phyloP scores from a whole-genome alignment of 2,888 invertebrate genomes.

The Eurois occulta region DNA sequence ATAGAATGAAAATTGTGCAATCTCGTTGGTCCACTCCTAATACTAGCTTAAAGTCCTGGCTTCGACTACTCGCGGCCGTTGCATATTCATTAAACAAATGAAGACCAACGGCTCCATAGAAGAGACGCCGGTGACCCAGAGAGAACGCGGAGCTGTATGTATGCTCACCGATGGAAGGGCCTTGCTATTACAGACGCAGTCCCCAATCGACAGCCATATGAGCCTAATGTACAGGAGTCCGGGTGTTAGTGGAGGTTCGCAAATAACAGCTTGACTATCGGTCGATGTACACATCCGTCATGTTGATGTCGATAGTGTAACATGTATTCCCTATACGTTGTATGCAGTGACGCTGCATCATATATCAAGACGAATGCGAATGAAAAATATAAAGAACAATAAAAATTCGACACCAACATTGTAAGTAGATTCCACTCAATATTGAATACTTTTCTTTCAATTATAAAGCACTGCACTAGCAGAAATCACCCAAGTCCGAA shows the following conservation, averaged over 20 bases:
- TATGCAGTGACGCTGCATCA: too few species aligned
- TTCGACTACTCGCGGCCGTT: background rate
- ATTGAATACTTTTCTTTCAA: background rate
- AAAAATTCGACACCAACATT: background rate
- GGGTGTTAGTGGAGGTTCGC: background rate
- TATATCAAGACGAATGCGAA: background rate
- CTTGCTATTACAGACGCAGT: background rate
- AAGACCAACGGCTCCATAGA: background rate
- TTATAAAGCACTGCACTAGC: background rate
- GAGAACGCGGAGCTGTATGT: background rate
- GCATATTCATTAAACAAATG: background rate
- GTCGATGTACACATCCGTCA: too few species aligned
- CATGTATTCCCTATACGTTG: background rate
- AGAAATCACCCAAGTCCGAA: background rate
- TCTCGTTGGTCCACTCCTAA: background rate
- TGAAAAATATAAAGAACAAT: background rate
- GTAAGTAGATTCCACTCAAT: background rate
- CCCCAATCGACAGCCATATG: background rate
- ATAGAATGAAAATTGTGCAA: background rate
- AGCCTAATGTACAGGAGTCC: background rate
- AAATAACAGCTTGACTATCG: background rate
- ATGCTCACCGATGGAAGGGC: background rate
- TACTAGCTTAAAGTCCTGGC: background rate
- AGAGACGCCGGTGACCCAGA: background rate
- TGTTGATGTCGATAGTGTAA: background rate